phyloP scores from a whole-genome alignment of 2,888 invertebrate species.

The Emmelina monodactyla region DNA sequence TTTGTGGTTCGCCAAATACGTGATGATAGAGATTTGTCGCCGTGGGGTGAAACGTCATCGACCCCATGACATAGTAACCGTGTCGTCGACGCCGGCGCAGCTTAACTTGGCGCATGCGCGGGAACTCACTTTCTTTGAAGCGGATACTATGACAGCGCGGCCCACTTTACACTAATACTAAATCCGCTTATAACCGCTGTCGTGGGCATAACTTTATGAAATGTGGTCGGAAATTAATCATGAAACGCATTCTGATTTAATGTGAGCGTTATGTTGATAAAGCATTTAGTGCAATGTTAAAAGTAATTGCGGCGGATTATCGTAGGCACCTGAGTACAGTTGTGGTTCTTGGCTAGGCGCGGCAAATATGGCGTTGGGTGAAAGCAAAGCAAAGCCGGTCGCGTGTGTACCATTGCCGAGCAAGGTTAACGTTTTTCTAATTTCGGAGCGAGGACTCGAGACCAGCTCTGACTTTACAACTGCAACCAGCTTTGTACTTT shows the following conservation, averaged over 20 bases:
- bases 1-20: too few relatives aligned
- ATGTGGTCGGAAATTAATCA: conserved; percentile 2
- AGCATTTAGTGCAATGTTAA: too few relatives aligned
- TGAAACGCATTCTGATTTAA: too few relatives aligned
- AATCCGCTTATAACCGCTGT: conserved; percentile 5
- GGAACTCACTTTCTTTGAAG: conserved; percentile 41
- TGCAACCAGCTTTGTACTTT: conserved; percentile 36
- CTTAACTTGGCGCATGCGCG: conserved; percentile 34
- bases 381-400: conserved; percentile 41
- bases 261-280: too few relatives aligned
- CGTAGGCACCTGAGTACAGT: too few relatives aligned
- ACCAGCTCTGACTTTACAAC: conserved; percentile 37
- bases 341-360: too few relatives aligned
- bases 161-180: conserved; percentile 2
- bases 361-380: conserved; percentile 43
- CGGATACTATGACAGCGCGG: conserved; percentile 28
- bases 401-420: conserved; percentile 44
- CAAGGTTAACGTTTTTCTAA: conserved; percentile 59
- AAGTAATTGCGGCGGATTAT: too few relatives aligned
- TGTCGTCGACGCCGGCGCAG: conserved; percentile 20
- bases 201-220: background rate
- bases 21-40: too few relatives aligned
- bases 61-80: conserved; percentile 48
- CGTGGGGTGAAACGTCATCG: conserved; percentile 27
- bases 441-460: conserved; percentile 43